phyloP scores from a whole-genome alignment of 1,140 invertebrate genomes.

The Aphelenchoides fujianensis region DNA sequence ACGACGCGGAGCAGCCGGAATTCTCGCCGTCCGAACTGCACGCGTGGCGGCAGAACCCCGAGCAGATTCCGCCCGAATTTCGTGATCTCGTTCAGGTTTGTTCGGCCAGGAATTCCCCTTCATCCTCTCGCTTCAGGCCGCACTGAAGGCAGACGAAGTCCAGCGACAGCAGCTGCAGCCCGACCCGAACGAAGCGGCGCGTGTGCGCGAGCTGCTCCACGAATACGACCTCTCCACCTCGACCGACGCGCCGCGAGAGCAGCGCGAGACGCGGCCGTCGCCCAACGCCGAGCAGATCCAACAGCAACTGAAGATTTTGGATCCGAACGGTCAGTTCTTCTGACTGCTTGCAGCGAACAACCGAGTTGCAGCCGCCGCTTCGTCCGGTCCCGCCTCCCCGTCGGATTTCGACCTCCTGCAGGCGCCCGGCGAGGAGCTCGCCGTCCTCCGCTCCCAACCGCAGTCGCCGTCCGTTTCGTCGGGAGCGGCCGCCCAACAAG shows the following conservation, averaged over 20 bases:
- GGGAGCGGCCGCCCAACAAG: too few species aligned
- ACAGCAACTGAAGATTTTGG: background rate
- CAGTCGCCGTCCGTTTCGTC: background rate
- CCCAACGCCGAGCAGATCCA: background rate
- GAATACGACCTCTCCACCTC: slow-evolving; percentile 29
- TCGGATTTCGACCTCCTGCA: background rate
- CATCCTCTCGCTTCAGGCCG: background rate
- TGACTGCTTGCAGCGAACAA: too few species aligned
- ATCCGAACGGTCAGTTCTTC: background rate
- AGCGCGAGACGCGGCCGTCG: slow-evolving; percentile 21
- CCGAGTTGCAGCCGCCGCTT: background rate
- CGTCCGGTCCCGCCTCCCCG: background rate
- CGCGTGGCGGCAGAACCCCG: background rate
- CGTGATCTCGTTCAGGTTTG: background rate
- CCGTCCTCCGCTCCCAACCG: background rate
- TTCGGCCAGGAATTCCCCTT: background rate
- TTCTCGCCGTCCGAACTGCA: background rate
- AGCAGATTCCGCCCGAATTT: slow-evolving; percentile 6
- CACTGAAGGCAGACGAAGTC: background rate
- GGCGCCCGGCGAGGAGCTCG: background rate
- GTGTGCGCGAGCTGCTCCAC: slow-evolving; percentile 32
- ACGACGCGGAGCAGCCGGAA: background rate
- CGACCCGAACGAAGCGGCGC: slow-evolving; percentile 26
- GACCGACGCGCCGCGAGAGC: slow-evolving; percentile 1
- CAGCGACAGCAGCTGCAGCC: background rate